Evolutionary conservation across 2,113 vertebrate species (phyloP).

Genomic region (Columba janthina): DNA sequence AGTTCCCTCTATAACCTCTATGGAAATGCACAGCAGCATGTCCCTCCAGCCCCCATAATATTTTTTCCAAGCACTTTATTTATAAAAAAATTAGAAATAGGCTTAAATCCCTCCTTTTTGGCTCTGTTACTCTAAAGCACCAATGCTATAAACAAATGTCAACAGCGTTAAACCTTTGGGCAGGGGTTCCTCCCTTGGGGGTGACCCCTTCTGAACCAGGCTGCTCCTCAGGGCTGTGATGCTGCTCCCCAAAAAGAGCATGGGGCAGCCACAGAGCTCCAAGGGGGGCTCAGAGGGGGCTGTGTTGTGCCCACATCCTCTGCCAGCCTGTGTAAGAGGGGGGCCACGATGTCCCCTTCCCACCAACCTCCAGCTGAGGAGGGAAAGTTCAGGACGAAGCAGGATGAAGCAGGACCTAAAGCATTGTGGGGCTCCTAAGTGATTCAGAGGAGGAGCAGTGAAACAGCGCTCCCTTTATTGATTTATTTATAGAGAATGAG

Average conservation of each 20-base stretch:
- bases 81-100: background rate
- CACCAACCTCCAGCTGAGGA: accelerated
- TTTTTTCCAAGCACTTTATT: background rate
- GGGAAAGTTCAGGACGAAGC: background rate
- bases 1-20: background rate
- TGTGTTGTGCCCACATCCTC: background rate
- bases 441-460: background rate
- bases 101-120: background rate
- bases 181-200: background rate
- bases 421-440: background rate
- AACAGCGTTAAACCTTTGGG: background rate
- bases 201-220: background rate
- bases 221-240: accelerated
- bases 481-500: conserved; percentile 66
- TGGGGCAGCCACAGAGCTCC: background rate
- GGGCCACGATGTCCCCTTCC: background rate
- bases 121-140: background rate
- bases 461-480: background rate
- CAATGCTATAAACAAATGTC: accelerated
- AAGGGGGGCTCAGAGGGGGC: background rate
- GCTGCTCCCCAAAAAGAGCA: background rate
- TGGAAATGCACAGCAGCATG: background rate
- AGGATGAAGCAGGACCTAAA: background rate
- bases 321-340: background rate
- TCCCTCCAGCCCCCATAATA: background rate